These are phyloP conservation scores for Callospermophilus lateralis DNA, from an alignment of 2,113 vertebrate species.

Conservation along the genomic window DNA sequence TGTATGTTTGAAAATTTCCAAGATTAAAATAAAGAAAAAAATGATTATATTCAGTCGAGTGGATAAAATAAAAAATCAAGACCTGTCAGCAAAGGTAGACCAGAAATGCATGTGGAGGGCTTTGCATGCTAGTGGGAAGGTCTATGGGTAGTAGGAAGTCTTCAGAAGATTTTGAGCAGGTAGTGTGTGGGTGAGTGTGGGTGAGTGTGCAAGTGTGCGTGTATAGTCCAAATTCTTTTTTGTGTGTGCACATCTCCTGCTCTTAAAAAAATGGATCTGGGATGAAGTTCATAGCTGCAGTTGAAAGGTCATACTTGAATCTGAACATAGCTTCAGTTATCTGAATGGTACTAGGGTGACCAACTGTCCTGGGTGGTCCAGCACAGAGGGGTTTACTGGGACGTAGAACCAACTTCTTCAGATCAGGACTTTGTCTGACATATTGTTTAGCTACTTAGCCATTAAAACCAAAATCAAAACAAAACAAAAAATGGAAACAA, in stretches of 20 bases:
- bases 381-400: neutral
- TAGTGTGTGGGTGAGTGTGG: neutral
- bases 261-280: neutral
- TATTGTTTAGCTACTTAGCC: neutral
- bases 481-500: neutral
- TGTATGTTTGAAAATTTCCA: neutral
- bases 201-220: neutral
- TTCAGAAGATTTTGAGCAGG: neutral
- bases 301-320: neutral
- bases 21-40: neutral
- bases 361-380: neutral
- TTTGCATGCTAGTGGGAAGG: neutral
- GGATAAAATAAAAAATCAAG: neutral
- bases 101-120: neutral
- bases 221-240: neutral
- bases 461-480: neutral
- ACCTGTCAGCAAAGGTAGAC: neutral
- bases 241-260: neutral
- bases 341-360: neutral
- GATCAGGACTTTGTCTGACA: neutral
- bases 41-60: neutral
- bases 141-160: neutral
- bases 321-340: neutral
- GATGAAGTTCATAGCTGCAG: neutral
- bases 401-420: neutral